These are phyloP conservation scores for Oryzias dopingdopingensis DNA, from an alignment of 2,797 vertebrate genomes.

Conservation along the genomic window DNA sequence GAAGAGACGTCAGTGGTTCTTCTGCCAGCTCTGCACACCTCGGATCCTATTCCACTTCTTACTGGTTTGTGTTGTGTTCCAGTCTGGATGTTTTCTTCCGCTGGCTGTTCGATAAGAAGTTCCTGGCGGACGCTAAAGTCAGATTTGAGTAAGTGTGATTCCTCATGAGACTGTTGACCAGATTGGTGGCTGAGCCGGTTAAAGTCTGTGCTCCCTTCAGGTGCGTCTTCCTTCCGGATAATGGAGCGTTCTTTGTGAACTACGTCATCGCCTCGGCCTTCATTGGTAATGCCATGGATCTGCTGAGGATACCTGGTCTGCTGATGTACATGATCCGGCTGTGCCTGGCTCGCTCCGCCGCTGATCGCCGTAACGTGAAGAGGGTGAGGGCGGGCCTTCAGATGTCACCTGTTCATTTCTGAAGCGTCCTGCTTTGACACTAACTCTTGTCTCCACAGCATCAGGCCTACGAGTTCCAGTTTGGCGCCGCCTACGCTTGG, in stretches of 20 bases:
- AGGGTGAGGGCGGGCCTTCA: constrained; percentile 72
- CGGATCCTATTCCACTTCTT: not conserved
- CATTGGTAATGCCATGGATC: constrained; percentile 96
- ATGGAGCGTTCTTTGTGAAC: constrained; percentile 97
- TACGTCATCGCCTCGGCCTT: constrained; percentile 96
- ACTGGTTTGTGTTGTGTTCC: constrained; percentile 17
- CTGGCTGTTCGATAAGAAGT: constrained; percentile 95
- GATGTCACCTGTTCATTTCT: not conserved
- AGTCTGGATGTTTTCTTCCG: constrained; percentile 96
- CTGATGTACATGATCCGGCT: constrained; percentile 98
- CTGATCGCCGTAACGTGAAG: constrained; percentile 93
- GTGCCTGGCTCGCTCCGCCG: constrained; percentile 91
- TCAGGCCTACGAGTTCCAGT: constrained; percentile 98
- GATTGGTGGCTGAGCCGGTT: not conserved
- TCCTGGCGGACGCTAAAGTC: constrained; percentile 84
- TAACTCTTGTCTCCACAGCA: constrained; percentile 76
- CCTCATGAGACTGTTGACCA: not conserved
- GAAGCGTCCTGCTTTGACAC: too few species aligned
- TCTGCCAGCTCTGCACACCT: not conserved
- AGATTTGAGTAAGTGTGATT: constrained; percentile 88
- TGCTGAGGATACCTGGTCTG: constrained; percentile 92
- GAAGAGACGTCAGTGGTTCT: not conserved
- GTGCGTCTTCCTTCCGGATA: constrained; percentile 96
- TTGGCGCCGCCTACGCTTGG: constrained; percentile 95
- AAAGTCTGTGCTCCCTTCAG: constrained; percentile 58